Evolutionary conservation across 2,797 vertebrate species (phyloP), one percentile per base, ranked within the genome.

Genomic region (Siniperca scherzeri): DNA sequence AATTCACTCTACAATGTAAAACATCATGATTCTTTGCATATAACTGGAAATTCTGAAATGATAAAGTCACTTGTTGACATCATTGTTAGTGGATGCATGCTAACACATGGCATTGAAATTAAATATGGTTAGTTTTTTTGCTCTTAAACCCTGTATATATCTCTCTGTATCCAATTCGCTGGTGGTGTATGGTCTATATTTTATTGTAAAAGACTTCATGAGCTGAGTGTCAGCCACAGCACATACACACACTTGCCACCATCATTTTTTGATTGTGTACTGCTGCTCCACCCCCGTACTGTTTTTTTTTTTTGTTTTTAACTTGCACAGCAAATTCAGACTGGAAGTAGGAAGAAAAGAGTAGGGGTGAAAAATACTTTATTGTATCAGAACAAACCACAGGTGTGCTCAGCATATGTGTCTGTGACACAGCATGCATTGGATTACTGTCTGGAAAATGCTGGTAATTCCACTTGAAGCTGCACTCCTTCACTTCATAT

Each of bases 381-480:
- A 65, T 84, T 59, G 74, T 82, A 74, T 56, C 56, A 72, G 56
- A 87, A 80, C 70, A 78, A 82, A 75, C 72, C 72, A 40, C 83
- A 80, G 85, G 89, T 88, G 80, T 79, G 70, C 70, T 86, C 57
- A 60, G 67, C 71, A 77, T 78, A 75, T 70, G 80, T 85, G 69
- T 83, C 71, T 80, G 69, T 81, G 80, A 88, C 83, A 85, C 84
- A 64, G 65, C 77, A 71, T 61, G 74, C 84, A 91, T 83, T 89
- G 82, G 85, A 93, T 93, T 92, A 90, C 69, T 21, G 36, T 80
- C 85, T 87, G 87, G 92, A 93, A 93, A 92, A 90, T 88, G 85
- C 50, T 65, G 81, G 87, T 94, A 89, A 94, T 91, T 92, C 84
- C 53, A 78, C 71, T 81, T 69, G 67, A 89, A 85, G 75, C 84